These are phyloP conservation scores for Darevskia nairensis DNA, from an alignment of 2,797 vertebrate genomes.

Conservation along the genomic window DNA sequence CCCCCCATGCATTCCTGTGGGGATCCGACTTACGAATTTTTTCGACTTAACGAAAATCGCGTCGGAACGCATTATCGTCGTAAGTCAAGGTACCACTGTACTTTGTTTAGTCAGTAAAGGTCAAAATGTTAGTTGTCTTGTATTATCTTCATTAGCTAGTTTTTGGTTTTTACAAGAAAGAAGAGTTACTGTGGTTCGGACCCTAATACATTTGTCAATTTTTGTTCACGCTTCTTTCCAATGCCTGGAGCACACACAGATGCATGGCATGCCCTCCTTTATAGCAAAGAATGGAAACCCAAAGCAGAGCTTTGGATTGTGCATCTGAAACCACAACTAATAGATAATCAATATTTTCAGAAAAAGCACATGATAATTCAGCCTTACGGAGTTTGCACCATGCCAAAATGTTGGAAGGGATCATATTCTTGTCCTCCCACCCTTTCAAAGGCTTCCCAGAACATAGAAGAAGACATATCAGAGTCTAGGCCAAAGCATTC, in stretches of 20 bases:
- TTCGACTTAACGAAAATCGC: too few relatives aligned
- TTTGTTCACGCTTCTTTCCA: background rate
- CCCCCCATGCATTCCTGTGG: too few relatives aligned
- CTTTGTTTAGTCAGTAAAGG: conserved; percentile 48
- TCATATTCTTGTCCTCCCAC: background rate
- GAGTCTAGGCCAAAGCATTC: background rate
- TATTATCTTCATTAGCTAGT: conserved; percentile 6
- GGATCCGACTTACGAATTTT: too few relatives aligned
- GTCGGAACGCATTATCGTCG: too few relatives aligned
- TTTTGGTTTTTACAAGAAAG: conserved; percentile 21
- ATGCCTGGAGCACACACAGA: background rate
- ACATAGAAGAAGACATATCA: background rate
- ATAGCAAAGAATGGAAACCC: background rate
- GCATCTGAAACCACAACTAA: background rate
- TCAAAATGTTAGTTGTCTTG: background rate
- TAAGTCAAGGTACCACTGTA: background rate
- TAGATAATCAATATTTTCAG: background rate
- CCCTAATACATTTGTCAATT: conserved; percentile 7
- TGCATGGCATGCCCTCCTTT: background rate
- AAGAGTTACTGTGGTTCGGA: background rate
- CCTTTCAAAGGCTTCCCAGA: background rate
- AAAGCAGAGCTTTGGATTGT: background rate
- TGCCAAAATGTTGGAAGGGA: background rate
- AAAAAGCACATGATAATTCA: background rate
- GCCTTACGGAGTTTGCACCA: background rate